A percentile compares a stretch with the other conserved stretches of the same genome.
Evolutionary conservation across 2,797 vertebrate species (phyloP).

Genomic region (Schizopygopsis pylzovi): DNA sequence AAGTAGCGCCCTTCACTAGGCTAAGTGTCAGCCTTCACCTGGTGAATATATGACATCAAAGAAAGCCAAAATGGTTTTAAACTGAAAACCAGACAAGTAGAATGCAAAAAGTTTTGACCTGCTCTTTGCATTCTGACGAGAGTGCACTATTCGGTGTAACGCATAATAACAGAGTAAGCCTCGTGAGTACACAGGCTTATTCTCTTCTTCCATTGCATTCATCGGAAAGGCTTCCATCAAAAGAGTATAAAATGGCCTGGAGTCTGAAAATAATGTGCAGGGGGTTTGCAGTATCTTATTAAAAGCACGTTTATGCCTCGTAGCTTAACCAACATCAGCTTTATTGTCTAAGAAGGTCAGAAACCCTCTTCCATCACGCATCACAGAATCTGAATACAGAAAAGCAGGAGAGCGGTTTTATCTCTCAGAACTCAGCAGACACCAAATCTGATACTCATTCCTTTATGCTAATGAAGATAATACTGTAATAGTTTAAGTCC

Average conservation of each 20-base stretch:
- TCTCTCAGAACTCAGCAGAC: slow-evolving; percentile 10
- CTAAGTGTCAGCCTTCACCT: slow-evolving; percentile 52
- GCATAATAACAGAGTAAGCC: slow-evolving; percentile 16
- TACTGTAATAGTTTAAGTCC: background rate
- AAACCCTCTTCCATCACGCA: slow-evolving; percentile 11
- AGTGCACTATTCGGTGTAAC: slow-evolving; percentile 1
- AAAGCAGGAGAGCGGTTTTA: slow-evolving; percentile 1
- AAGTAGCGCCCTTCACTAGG: slow-evolving; percentile 25
- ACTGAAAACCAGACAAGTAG: slow-evolving; percentile 19
- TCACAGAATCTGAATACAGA: slow-evolving; percentile 34
- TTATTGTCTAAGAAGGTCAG: slow-evolving; percentile 44
- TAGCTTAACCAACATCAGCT: slow-evolving; percentile 29
- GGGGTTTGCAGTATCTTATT: slow-evolving; percentile 43
- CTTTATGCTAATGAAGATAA: slow-evolving; percentile 34
- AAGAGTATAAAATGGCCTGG: slow-evolving; percentile 29
- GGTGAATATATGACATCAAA: slow-evolving; percentile 20
- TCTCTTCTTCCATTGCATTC: slow-evolving; percentile 44
- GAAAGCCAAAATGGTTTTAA: slow-evolving; percentile 8
- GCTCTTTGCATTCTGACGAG: slow-evolving; percentile 25
- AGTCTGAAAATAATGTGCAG: slow-evolving; percentile 48
- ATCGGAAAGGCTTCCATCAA: slow-evolving; percentile 53
- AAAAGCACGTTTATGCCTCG: slow-evolving; percentile 54
- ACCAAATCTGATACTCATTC: slow-evolving; percentile 23
- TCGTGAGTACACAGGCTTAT: background rate
- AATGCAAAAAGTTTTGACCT: slow-evolving; percentile 18